These are phyloP conservation scores for Cataglyphis cursor DNA, from an alignment of 2,888 invertebrate genomes.

Conservation along the genomic window DNA sequence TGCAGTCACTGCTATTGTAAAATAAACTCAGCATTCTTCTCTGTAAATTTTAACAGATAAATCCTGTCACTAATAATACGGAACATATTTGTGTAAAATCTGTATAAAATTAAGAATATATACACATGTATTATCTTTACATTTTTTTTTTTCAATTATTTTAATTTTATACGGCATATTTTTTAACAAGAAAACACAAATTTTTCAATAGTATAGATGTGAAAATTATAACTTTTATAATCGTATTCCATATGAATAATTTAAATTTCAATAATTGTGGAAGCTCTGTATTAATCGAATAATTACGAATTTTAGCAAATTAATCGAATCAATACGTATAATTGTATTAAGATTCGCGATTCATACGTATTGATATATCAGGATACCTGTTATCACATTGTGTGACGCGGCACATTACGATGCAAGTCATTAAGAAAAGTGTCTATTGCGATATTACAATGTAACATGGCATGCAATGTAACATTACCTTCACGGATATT, in stretches of 20 bases:
- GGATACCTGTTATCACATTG: constrained; percentile 1
- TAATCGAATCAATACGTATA: neutral
- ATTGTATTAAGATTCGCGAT: neutral
- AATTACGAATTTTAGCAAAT: constrained; percentile 8
- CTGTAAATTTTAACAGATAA: too few relatives aligned
- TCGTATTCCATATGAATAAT: too few relatives aligned
- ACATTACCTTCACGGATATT: neutral
- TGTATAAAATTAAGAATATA: too few relatives aligned
- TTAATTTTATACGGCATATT: too few relatives aligned
- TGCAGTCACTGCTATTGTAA: too few relatives aligned
- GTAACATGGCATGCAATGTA: neutral
- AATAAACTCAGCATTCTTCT: too few relatives aligned
- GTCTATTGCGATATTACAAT: constrained; percentile 11
- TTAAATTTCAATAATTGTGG: neutral
- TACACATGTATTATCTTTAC: too few relatives aligned
- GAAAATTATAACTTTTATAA: neutral
- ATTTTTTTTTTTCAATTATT: too few relatives aligned
- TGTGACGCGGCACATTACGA: neutral
- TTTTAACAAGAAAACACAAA: too few relatives aligned
- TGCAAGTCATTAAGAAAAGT: constrained; percentile 29
- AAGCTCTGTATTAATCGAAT: neutral
- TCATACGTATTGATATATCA: neutral
- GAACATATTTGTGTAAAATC: too few relatives aligned
- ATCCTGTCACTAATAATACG: too few relatives aligned
- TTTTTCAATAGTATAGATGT: neutral